Base-by-base conservation (phyloP, 2,888 invertebrate genomes). In the Sarcophaga carnaria region DNA sequence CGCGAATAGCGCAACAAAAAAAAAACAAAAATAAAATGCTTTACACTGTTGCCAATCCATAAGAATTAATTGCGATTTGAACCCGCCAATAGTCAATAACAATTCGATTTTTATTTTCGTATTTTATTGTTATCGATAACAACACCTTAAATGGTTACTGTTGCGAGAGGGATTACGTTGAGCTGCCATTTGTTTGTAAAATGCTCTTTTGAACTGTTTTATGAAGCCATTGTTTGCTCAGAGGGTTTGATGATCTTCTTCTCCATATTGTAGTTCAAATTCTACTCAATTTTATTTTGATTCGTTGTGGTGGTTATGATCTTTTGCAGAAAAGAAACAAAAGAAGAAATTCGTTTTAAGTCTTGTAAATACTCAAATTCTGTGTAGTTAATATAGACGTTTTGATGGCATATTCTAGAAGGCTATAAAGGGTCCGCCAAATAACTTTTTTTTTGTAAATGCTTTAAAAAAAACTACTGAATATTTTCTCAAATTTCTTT, bases 231-330 rank as follows among this genome's bases (percentile, higher is more conserved):
- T 84, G 79, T 80, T 66, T 47, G 6, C 63, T 54, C 74, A 79
- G 54, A 25, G 69, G 79, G 25, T 63, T 80, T 75, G 47, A 64
- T 37, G 17, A 12, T 54, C 14, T 17, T 54, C 0, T 54, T 17
- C 37, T 37, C 10, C 37, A 37, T 10, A 37, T 66, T 79, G 22
- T 17, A 60, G 25, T 75, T 64, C 2, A 8, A 37, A 3, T 37
- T 37, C 2, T 37, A 37, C 10, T 8, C 37, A 66, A 79, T 82
- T 67, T 62, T 72, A 69, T 78, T 54, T 59, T 54, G 66, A 84
- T 84, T 86, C 74, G 78, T 81, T 84, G 81, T 81, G 81, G 87
- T 82, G 81, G 81, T 84, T 84, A n/a, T 78, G 75, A 81, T 84
- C 75, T 79, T 69, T 79, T 79, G 45, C 49, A 72, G 54, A 54